These are phyloP conservation scores for Lordiphosa clarofinis DNA, from an alignment of 1,140 invertebrate genomes.

Conservation along the genomic window DNA sequence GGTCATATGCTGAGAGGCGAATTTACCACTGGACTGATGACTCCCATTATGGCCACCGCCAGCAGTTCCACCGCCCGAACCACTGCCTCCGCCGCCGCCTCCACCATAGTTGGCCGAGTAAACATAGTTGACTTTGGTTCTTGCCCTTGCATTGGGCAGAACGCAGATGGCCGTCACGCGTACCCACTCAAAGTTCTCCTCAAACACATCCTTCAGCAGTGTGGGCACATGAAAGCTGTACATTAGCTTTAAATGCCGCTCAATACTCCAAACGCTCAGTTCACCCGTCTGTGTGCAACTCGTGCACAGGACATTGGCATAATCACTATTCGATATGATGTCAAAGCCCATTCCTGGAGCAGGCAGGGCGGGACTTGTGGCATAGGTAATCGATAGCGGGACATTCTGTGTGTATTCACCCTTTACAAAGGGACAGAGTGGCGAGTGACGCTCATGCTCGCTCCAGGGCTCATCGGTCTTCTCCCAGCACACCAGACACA, in stretches of 20 bases:
- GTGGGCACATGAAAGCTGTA: constrained; percentile 63
- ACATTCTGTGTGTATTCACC: constrained; percentile 97
- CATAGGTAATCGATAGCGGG: constrained; percentile 92
- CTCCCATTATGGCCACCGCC: constrained; percentile 22
- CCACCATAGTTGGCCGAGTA: constrained; percentile 53
- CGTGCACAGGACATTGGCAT: constrained; percentile 86
- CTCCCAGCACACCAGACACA: constrained; percentile 97
- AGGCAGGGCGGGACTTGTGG: constrained; percentile 89
- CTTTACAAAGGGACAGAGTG: constrained; percentile 94
- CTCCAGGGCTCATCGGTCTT: constrained; percentile 97
- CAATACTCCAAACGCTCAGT: constrained; percentile 86
- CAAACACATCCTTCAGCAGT: constrained; percentile 68
- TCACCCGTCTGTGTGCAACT: constrained; percentile 81
- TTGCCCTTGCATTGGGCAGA: constrained; percentile 64
- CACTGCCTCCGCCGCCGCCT: constrained; percentile 21
- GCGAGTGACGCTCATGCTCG: constrained; percentile 96
- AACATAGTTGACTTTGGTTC: constrained; percentile 66
- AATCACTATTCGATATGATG: constrained; percentile 82
- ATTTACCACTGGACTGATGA: constrained; percentile 38
- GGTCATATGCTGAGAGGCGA: constrained; percentile 57
- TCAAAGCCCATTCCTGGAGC: constrained; percentile 80
- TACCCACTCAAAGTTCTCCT: constrained; percentile 68
- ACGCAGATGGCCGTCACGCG: constrained; percentile 72
- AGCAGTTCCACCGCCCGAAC: constrained; percentile 17
- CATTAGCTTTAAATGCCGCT: constrained; percentile 83